Evolutionary conservation across 2,797 vertebrate species (phyloP), one percentile per base, ranked within the genome.

Genomic region (Parambassis ranga): DNA sequence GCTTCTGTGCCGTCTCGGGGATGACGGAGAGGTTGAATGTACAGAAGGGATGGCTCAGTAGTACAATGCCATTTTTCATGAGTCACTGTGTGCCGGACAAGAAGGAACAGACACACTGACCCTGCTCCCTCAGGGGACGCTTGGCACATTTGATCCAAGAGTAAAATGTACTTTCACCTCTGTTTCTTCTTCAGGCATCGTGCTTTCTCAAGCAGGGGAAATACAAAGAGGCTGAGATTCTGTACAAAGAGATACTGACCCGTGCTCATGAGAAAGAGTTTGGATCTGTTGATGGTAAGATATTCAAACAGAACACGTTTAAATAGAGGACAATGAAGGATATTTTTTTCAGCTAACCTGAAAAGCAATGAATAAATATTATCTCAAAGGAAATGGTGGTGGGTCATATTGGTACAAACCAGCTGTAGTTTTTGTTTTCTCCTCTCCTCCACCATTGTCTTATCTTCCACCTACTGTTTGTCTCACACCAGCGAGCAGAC

Each of bases 181-280:
- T 42, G 31, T 81, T 61, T 65, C 13, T 24, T 75, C 38, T 33
- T 27, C 76, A 99, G 98, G 98, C 98, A 3, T 99, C 98, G 73
- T 99, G 98, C 89, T 99, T 94, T 77, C 93, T 99, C 84, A 99
- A 99, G 87, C 97, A 99, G 88, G 95, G 94, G 55, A 99, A 99
- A 85, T 99, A 98, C 82, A 95, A 96, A 71, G 95, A 98, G 70
- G 98, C 97, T 0, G 98, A 99, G 88, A 90, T 93, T 41, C 93
- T 99, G 15, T 99, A 99, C 82, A 99, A 99, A 90, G 98, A 99
- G 86, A 99, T 99, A 75, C 94, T 99, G 66, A 99, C 97, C 61
- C 94, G 96, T 9, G 97, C 96, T 81, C 97, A 99, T 0, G 96
- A 99, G 91, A 98, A 98, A 80, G 97, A 99, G 82, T 99, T 99